Evolutionary conservation across 2,113 vertebrate genomes (phyloP), one percentile per base, ranked within the genome.

Genomic region (Balaeniceps rex): DNA sequence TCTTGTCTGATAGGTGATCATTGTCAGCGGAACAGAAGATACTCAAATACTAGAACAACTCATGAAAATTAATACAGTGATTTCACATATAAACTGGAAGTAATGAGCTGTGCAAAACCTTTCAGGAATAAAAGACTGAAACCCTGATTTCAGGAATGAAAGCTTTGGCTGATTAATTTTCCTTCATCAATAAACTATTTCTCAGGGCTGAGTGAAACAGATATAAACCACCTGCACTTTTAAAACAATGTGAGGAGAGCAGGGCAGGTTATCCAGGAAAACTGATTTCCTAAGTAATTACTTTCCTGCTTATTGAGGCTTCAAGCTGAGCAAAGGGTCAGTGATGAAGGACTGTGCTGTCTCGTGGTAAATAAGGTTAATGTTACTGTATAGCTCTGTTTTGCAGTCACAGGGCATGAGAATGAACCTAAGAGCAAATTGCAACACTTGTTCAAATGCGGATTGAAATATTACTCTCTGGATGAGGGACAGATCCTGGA

Each of bases 281-380:
- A 76, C 84, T 81, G 94, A 94, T 95, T 95, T 95, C 79, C 96
- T 61, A 60, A 93, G 96, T 95, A 96, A 95, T 96, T 96, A 87
- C 84, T 91, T 91, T 72, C 58, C 89, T 81, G 75, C 64, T 96
- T 95, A 93, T 31, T 78, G 85, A 89, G 71, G 87, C 72, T 93
- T 79, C 91, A 89, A 74, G 85, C 74, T 49, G 74, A 74, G 71
- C 68, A 66, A 83, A 93, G 83, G 93, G 91, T 87, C 83, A 80
- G 68, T 12, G 77, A 93, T 74, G 95, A 92, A 74, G 87, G 83
- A 93, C 85, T 74, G 66, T 34, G 49, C 70, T 58, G 70, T 91
- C 75, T 36, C 28, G 21, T 14, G 42, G 83, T 84, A 95, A 94
- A 96, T 82, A 96, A 93, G 77, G 81, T 90, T 93, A 87, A 81